Evolutionary conservation across 2,113 vertebrate genomes (phyloP).

Genomic region (Alosa alosa): DNA sequence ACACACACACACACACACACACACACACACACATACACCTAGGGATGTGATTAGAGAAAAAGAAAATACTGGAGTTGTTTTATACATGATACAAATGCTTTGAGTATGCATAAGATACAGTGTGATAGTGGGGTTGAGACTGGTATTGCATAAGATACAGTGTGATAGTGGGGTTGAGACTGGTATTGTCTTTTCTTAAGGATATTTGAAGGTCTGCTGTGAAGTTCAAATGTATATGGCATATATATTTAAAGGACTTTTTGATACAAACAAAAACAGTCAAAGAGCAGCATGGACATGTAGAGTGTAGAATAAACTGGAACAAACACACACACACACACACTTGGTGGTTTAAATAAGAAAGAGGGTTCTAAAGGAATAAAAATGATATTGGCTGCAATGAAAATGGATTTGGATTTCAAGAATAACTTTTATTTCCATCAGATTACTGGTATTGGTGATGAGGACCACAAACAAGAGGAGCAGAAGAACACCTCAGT

Average conservation of each 20-base stretch:
- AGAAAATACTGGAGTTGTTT: not conserved
- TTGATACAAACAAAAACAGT: not conserved
- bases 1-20: conserved; percentile 7
- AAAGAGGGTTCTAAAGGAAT: not conserved
- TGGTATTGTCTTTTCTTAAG: not conserved
- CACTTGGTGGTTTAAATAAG: no score
- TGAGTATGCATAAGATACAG: not conserved
- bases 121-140: not conserved
- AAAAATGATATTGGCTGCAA: not conserved
- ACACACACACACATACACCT: no score
- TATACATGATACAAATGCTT: not conserved
- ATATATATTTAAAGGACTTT: not conserved
- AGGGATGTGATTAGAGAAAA: not conserved
- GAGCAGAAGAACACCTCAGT: not conserved
- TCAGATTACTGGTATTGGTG: not conserved
- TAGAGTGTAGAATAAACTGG: not conserved
- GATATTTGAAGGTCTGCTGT: not conserved
- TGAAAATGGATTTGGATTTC: not conserved
- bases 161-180: not conserved
- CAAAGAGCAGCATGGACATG: not conserved
- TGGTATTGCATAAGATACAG: not conserved
- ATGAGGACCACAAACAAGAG: not conserved
- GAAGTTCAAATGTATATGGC: not conserved
- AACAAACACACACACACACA: not conserved
- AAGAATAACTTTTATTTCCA: not conserved